Percentiles rank a stretch among this genome's conserved stretches.
Evolutionary conservation across 2,797 vertebrate species (phyloP).

Genomic region (Pangasius krempfi): DNA sequence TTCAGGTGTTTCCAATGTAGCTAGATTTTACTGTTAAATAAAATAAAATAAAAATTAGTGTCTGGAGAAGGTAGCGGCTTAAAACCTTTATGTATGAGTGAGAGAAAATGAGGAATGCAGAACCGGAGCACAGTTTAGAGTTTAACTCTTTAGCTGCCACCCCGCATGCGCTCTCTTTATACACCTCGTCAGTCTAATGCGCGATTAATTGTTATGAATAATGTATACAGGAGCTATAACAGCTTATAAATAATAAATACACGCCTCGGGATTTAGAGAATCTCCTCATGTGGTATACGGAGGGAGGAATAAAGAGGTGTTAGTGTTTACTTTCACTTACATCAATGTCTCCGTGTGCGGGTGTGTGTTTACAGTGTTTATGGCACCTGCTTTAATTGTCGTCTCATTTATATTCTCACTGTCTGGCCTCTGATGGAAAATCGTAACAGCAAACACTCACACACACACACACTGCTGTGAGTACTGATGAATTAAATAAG

Average conservation of each 20-base stretch:
- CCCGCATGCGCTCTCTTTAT: background rate
- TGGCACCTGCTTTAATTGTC: conserved; percentile 42
- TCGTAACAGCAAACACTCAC: conserved; percentile 24
- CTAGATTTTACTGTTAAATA: background rate
- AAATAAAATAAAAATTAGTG: background rate
- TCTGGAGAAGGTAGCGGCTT: background rate
- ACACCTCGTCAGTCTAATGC: background rate
- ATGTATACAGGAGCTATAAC: background rate
- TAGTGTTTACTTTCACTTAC: conserved; percentile 13
- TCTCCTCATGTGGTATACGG: background rate
- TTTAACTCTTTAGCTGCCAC: background rate
- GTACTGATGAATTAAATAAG: conserved; percentile 7
- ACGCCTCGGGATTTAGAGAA: background rate
- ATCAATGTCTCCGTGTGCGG: background rate
- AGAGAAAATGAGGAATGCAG: background rate
- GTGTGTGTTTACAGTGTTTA: background rate
- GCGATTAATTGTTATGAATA: background rate
- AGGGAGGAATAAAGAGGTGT: conserved; percentile 6
- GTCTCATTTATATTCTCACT: conserved; percentile 61
- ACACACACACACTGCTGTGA: background rate
- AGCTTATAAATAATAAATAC: background rate
- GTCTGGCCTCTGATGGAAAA: conserved; percentile 51
- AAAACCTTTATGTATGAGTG: background rate
- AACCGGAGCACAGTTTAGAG: background rate
- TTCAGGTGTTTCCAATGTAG: background rate